phyloP scores from a whole-genome alignment of 2,113 vertebrate genomes.

The Heloderma charlesbogerti region DNA sequence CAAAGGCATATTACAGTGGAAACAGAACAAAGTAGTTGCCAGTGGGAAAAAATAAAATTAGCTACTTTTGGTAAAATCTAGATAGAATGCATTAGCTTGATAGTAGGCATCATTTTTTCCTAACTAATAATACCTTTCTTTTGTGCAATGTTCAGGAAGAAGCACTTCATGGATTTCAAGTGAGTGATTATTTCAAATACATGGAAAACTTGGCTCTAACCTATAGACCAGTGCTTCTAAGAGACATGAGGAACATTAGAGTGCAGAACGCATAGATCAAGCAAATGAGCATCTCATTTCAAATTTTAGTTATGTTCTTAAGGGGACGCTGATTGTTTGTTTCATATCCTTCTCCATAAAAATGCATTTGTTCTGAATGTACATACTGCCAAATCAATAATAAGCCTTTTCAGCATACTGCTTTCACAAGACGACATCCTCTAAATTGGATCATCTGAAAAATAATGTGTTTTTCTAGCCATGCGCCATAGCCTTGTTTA shows the following conservation, averaged over 20 bases:
- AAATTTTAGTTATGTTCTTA: slow-evolving; percentile 54
- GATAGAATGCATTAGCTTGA: slow-evolving; percentile 22
- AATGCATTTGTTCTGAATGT: slow-evolving; percentile 37
- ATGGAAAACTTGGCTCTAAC: slow-evolving; percentile 87
- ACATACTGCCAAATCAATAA: slow-evolving; percentile 50
- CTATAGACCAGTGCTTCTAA: slow-evolving; percentile 85
- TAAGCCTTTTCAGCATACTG: slow-evolving; percentile 36
- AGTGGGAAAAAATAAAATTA: slow-evolving; percentile 38
- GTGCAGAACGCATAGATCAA: slow-evolving; percentile 64
- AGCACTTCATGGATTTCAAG: slow-evolving; percentile 87
- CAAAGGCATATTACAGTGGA: neutral
- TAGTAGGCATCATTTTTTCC: slow-evolving; percentile 19
- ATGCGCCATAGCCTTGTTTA: slow-evolving; percentile 27
- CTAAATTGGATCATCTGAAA: slow-evolving; percentile 44
- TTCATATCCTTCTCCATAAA: slow-evolving; percentile 23
- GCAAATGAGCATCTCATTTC: slow-evolving; percentile 26
- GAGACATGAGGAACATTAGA: slow-evolving; percentile 85
- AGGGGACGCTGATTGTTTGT: slow-evolving; percentile 30
- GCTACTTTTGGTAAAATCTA: slow-evolving; percentile 12
- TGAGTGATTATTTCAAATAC: slow-evolving; percentile 88
- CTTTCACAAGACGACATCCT: slow-evolving; percentile 36
- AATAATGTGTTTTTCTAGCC: slow-evolving; percentile 40
- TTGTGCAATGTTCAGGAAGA: slow-evolving; percentile 86
- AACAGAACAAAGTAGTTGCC: neutral
- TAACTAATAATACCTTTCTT: slow-evolving; percentile 28